Conservation (phyloP, 1,140 invertebrate species). For the Neelides sp. region DNA sequence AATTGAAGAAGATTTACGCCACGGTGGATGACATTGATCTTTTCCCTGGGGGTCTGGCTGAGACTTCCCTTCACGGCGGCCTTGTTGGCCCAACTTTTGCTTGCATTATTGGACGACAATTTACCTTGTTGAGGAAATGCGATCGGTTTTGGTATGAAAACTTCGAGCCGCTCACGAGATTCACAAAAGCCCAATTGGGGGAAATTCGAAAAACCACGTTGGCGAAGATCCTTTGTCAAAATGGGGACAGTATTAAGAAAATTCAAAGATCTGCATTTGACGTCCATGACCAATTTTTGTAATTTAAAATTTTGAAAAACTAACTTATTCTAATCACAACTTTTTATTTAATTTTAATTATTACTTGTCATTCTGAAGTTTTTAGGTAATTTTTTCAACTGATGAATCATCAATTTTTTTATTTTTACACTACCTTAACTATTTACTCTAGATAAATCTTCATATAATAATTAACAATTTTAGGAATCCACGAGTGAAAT, state of each 20-base stretch:
- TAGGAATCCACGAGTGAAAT: constrained; percentile 43
- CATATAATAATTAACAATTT: constrained; percentile 7
- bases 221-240: constrained; percentile 62
- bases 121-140: constrained; percentile 57
- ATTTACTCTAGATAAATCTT: too few species aligned
- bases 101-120: constrained; percentile 45
- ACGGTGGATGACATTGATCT: constrained; percentile 46
- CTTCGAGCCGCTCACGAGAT: constrained; percentile 40
- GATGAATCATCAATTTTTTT: constrained; percentile 1
- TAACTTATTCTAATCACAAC: neutral
- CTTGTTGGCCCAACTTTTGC: constrained; percentile 43
- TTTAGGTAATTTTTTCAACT: constrained; percentile 18
- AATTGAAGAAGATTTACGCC: constrained; percentile 38
- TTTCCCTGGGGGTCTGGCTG: constrained; percentile 44
- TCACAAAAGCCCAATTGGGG: constrained; percentile 51
- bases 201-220: constrained; percentile 58
- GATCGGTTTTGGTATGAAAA: constrained; percentile 77
- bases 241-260: constrained; percentile 49
- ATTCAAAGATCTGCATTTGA: constrained; percentile 50
- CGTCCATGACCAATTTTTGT: constrained; percentile 40
- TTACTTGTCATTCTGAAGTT: too few species aligned
- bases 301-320: constrained; percentile 32
- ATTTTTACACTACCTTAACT: constrained; percentile 11
- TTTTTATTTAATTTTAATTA: neutral
- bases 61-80: constrained; percentile 41